Percentiles rank a stretch among this genome's conserved stretches.
Evolutionary conservation across 2,113 vertebrate genomes (phyloP).

Genomic region (Sebastes schlegelii): DNA sequence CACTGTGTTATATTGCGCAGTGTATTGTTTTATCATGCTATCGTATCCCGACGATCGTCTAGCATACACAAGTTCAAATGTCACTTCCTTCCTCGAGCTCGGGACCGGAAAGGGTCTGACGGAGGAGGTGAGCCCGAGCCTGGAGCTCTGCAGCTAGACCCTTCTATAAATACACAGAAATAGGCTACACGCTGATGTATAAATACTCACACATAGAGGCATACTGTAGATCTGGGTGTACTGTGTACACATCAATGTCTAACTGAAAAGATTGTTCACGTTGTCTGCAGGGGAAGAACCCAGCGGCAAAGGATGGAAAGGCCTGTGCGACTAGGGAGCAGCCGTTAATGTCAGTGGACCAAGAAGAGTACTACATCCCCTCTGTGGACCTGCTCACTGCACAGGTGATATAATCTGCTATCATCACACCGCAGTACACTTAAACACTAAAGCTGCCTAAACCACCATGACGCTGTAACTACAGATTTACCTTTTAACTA

Average conservation of each 20-base stretch:
- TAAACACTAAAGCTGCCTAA: not conserved
- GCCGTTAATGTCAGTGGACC: constrained; percentile 77
- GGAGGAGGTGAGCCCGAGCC: not conserved
- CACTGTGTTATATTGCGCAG: not conserved
- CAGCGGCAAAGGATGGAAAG: constrained; percentile 71
- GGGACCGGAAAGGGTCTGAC: not conserved
- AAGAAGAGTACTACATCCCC: constrained; percentile 92
- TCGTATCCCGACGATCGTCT: not conserved
- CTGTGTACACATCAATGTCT: not conserved
- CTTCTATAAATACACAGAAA: not conserved
- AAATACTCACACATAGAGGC: not conserved
- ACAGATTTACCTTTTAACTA: not conserved
- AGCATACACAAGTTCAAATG: not conserved
- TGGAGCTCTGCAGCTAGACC: not conserved
- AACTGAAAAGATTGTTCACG: not conserved
- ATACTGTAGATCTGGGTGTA: not conserved
- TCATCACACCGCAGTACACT: not conserved
- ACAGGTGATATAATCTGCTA: constrained; percentile 83
- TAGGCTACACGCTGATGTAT: not conserved
- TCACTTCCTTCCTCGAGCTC: not conserved
- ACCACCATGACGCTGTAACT: too few species aligned
- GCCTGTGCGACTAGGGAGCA: constrained; percentile 61
- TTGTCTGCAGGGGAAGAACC: constrained; percentile 77
- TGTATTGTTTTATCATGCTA: not conserved
- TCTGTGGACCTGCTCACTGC: constrained; percentile 97